Evolutionary conservation across 2,113 vertebrate genomes (phyloP).

Genomic region (Gopherus evgoodei): DNA sequence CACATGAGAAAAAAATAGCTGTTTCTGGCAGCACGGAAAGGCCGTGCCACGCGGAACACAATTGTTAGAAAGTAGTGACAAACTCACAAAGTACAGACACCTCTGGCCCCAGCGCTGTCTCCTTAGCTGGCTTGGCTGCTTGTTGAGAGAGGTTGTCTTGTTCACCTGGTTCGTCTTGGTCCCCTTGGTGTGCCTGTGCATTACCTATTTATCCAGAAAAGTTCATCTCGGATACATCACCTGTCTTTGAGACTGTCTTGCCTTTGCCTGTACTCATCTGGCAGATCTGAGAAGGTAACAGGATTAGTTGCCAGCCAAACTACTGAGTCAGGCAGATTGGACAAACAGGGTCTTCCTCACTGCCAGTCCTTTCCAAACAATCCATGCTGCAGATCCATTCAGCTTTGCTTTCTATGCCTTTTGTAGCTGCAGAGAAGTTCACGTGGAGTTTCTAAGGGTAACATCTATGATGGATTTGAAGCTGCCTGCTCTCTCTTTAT

Average conservation of each 20-base stretch:
- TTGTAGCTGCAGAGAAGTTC: neutral
- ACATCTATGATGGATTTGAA: neutral
- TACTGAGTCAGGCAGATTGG: rapidly evolving
- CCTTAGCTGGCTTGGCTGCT: neutral
- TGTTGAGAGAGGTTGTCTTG: neutral
- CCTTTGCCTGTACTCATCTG: rapidly evolving
- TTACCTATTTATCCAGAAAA: neutral
- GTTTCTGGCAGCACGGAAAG: neutral
- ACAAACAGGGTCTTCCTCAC: neutral
- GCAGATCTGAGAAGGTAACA: neutral
- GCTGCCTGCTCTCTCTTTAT: neutral
- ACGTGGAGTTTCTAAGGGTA: neutral
- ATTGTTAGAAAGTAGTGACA: neutral
- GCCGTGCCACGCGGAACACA: rapidly evolving
- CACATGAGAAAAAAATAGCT: neutral
- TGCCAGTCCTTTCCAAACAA: rapidly evolving
- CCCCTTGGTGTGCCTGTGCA: neutral
- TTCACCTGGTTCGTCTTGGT: neutral
- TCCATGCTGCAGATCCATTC: neutral
- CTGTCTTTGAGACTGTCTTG: neutral
- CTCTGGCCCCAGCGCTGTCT: neutral
- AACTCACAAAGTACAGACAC: neutral
- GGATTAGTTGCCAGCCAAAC: neutral
- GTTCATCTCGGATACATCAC: neutral
- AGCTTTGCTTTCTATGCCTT: neutral